A percentile compares a stretch with the other conserved stretches of the same genome.
Conservation (phyloP, 2,888 invertebrate genomes). For the Morpho achilles region DNA sequence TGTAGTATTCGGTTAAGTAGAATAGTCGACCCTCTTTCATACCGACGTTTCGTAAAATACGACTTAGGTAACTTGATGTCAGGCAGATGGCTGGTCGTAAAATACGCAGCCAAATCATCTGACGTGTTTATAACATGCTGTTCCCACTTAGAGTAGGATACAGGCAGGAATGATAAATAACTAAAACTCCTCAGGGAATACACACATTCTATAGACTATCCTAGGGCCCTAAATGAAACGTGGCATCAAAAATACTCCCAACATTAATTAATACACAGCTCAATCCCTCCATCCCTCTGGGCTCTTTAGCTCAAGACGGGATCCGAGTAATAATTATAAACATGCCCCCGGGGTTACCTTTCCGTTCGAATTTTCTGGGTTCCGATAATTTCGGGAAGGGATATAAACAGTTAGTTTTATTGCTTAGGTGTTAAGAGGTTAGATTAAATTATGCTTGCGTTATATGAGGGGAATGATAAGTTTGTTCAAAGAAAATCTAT, state of each 20-base stretch:
- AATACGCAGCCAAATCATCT: no score
- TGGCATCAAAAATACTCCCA: conserved; percentile 30
- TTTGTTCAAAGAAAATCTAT: no score
- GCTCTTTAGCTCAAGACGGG: conserved; percentile 31
- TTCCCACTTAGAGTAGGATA: no score
- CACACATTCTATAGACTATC: background rate
- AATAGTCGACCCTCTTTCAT: no score
- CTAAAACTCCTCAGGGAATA: no score
- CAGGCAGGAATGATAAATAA: no score
- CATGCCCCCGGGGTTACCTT: conserved; percentile 58
- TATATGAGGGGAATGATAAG: background rate
- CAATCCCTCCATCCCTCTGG: conserved; percentile 34
- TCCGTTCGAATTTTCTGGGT: conserved; percentile 29
- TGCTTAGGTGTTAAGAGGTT: conserved; percentile 13
- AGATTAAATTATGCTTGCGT: conserved; percentile 18
- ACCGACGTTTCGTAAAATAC: no score
- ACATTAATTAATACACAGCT: conserved; percentile 35
- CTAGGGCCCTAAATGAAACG: conserved; percentile 9
- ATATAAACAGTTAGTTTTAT: conserved; percentile 23
- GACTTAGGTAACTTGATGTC: no score
- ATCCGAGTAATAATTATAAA: conserved; percentile 71
- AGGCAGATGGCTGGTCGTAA: no score
- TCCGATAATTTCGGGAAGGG: conserved; percentile 23
- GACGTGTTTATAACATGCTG: no score
- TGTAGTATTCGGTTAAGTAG: no score